phyloP scores from a whole-genome alignment of 2,888 invertebrate species.

The Ormyrus nitidulus region DNA sequence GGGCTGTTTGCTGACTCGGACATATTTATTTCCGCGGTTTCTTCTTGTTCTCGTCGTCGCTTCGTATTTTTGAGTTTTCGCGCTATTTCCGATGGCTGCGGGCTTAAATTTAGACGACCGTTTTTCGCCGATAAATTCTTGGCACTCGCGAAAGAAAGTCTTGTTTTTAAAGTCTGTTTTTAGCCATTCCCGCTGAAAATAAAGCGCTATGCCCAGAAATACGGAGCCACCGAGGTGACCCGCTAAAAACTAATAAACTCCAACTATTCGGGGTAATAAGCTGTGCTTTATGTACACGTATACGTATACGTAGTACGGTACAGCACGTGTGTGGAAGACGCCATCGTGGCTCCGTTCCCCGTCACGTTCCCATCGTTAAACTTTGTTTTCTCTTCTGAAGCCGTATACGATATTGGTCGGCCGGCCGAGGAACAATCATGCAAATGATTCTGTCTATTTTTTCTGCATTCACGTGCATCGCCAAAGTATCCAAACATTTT shows the following conservation, averaged over 20 bases:
- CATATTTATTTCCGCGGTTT: constrained; percentile 28
- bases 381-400: neutral
- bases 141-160: too few relatives aligned
- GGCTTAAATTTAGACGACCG: neutral
- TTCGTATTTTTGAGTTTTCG: constrained; percentile 40
- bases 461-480: too few relatives aligned
- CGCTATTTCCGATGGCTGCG: neutral
- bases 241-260: too few relatives aligned
- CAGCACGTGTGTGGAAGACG: constrained; percentile 37
- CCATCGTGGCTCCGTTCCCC: constrained; percentile 26
- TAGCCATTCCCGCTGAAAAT: neutral
- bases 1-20: constrained; percentile 3
- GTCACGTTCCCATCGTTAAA: constrained; percentile 44
- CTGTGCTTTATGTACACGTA: too few relatives aligned
- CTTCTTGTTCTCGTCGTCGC: constrained; percentile 19
- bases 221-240: too few relatives aligned
- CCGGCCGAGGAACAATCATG: too few relatives aligned
- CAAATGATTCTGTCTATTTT: too few relatives aligned
- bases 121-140: neutral
- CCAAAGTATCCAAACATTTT: too few relatives aligned
- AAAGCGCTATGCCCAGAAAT: too few relatives aligned
- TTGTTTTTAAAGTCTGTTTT: neutral
- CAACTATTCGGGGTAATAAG: too few relatives aligned
- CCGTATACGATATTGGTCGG: too few relatives aligned
- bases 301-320: neutral